phyloP scores from a whole-genome alignment of 1,140 invertebrate species.

The Portunus trituberculatus region DNA sequence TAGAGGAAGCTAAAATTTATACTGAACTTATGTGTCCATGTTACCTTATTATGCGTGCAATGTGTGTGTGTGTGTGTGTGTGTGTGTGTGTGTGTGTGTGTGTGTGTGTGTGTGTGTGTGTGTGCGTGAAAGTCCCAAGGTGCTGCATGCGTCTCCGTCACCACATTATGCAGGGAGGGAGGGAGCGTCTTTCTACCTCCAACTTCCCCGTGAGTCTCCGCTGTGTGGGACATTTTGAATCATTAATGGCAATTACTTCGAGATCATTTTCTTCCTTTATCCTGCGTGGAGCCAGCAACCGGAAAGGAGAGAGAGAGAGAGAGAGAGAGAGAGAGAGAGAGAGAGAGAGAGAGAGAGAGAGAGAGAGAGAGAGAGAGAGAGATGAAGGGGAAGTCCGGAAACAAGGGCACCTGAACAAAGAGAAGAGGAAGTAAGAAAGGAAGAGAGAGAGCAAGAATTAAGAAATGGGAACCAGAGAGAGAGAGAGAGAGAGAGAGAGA shows the following conservation, averaged over 20 bases:
- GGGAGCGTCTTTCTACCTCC: neutral
- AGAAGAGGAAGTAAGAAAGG: no score
- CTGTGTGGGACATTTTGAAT: neutral
- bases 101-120: slow-evolving; percentile 4
- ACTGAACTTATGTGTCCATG: no score
- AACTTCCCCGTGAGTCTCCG: neutral
- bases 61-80: slow-evolving; percentile 11
- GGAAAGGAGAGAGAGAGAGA: neutral
- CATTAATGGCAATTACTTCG: neutral
- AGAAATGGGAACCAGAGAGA: no score
- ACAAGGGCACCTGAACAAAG: no score
- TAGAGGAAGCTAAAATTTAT: no score
- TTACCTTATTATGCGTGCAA: no score
- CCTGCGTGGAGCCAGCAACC: neutral
- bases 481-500: no score
- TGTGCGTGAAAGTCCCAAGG: neutral
- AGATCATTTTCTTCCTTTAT: slow-evolving; percentile 11
- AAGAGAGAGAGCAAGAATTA: no score
- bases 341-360: no score
- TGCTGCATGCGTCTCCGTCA: neutral
- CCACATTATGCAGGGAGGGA: neutral
- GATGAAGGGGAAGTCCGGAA: no score
- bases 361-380: no score
- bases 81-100: slow-evolving; percentile 6
- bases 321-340: no score